phyloP scores from a whole-genome alignment of 2,888 invertebrate genomes.

The Alsophila aescularia region DNA sequence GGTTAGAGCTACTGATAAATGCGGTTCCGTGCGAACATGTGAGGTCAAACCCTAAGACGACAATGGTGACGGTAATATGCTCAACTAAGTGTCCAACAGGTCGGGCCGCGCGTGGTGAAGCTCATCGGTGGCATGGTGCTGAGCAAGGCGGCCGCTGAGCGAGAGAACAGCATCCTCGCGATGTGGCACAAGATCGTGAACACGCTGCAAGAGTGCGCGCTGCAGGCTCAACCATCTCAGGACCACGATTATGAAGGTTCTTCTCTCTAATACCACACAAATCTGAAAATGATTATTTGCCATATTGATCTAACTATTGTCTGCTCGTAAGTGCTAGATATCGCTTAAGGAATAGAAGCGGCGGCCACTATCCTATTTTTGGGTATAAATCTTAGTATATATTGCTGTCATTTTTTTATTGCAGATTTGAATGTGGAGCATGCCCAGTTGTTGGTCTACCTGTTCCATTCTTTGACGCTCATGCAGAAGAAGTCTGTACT shows the following conservation, averaged over 20 bases:
- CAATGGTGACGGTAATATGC: too few relatives aligned
- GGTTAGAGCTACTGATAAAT: too few relatives aligned
- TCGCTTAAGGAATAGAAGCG: too few relatives aligned
- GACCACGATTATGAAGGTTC: conserved; percentile 90
- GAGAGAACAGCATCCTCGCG: conserved; percentile 94
- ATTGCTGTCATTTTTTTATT: too few relatives aligned
- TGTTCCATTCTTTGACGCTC: conserved; percentile 96
- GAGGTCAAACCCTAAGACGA: too few relatives aligned
- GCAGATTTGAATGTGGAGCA: conserved; percentile 97
- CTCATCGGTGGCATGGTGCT: conserved; percentile 92
- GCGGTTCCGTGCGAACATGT: too few relatives aligned
- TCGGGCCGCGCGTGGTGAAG: conserved; percentile 88
- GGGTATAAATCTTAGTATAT: too few relatives aligned
- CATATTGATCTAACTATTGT: too few relatives aligned
- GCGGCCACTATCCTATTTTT: too few relatives aligned
- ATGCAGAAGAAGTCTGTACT: conserved; percentile 98
- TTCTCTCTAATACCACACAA: too few relatives aligned
- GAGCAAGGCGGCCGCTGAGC: conserved; percentile 91
- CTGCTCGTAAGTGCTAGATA: too few relatives aligned
- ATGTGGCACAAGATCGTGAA: conserved; percentile 96
- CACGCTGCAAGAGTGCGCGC: conserved; percentile 94
- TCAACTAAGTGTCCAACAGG: conserved; percentile 73
- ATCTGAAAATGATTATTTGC: too few relatives aligned
- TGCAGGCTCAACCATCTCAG: conserved; percentile 85
- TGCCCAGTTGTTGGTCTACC: conserved; percentile 95